phyloP scores from a whole-genome alignment of 2,888 invertebrate species.

The Trachelus troglodyta region DNA sequence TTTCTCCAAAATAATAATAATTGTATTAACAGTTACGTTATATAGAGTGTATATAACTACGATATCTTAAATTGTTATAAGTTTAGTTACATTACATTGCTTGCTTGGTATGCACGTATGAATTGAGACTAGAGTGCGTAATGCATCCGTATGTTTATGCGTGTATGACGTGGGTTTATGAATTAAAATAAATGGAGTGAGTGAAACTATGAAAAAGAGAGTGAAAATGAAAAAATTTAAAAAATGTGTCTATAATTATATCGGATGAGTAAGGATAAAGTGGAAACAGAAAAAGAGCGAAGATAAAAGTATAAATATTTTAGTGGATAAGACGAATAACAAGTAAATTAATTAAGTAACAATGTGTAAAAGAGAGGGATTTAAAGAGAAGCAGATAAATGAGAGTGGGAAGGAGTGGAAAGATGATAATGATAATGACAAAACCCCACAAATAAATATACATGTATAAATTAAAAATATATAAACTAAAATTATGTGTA shows the following conservation, averaged over 20 bases:
- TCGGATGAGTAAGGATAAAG: slow-evolving; percentile 35
- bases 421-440: slow-evolving; percentile 41
- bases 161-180: slow-evolving; percentile 21
- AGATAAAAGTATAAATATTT: slow-evolving; percentile 37
- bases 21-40: too few species aligned
- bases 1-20: too few species aligned
- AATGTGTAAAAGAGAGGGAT: too few species aligned
- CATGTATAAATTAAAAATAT: slow-evolving; percentile 38
- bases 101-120: too few species aligned
- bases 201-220: neutral
- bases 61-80: too few species aligned
- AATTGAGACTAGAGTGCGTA: too few species aligned
- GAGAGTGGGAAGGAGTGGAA: slow-evolving; percentile 3
- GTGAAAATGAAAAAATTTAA: slow-evolving; percentile 11
- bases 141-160: slow-evolving; percentile 16
- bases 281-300: slow-evolving; percentile 23
- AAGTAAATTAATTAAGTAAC: neutral
- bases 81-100: too few species aligned
- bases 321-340: slow-evolving; percentile 37
- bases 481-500: slow-evolving; percentile 12
- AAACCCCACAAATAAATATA: slow-evolving; percentile 33
- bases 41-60: too few species aligned
- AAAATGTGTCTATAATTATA: slow-evolving; percentile 51
- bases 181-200: slow-evolving; percentile 14
- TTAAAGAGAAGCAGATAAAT: too few species aligned